Evolutionary conservation across 1,140 invertebrate genomes (phyloP).

Genomic region (Apis dorsata): DNA sequence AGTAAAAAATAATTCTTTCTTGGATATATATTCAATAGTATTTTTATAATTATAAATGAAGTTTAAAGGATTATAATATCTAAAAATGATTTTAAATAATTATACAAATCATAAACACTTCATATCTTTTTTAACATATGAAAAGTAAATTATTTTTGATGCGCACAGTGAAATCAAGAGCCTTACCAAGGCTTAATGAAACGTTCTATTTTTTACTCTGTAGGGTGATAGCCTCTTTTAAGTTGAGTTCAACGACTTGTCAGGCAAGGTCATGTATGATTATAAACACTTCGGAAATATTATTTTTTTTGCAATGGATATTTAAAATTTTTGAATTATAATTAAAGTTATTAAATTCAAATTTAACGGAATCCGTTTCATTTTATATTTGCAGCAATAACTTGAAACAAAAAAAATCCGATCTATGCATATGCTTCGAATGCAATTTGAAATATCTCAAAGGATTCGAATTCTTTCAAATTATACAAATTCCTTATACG

Average conservation of each 20-base stretch:
- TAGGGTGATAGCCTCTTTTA: slow-evolving; percentile 5
- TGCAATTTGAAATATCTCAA: not conserved
- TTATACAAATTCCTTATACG: not conserved
- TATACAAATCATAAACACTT: not conserved
- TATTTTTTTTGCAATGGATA: not conserved
- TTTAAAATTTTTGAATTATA: not conserved
- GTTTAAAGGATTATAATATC: too few species aligned
- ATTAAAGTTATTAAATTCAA: not conserved
- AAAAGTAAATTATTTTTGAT: not conserved
- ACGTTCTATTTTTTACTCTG: slow-evolving; percentile 3
- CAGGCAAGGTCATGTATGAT: slow-evolving; percentile 21
- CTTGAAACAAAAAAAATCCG: not conserved
- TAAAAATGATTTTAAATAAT: not conserved
- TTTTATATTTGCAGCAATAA: not conserved
- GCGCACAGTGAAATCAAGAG: not conserved
- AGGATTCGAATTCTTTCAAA: not conserved
- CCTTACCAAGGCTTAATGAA: slow-evolving; percentile 3
- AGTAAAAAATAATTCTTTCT: too few species aligned
- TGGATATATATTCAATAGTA: too few species aligned
- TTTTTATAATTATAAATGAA: too few species aligned
- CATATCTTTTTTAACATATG: not conserved
- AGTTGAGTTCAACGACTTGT: slow-evolving; percentile 22
- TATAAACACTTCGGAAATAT: not conserved
- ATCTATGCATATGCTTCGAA: not conserved
- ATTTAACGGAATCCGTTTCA: too few species aligned